phyloP scores from a whole-genome alignment of 2,797 vertebrate species.

The Peromyscus eremicus region DNA sequence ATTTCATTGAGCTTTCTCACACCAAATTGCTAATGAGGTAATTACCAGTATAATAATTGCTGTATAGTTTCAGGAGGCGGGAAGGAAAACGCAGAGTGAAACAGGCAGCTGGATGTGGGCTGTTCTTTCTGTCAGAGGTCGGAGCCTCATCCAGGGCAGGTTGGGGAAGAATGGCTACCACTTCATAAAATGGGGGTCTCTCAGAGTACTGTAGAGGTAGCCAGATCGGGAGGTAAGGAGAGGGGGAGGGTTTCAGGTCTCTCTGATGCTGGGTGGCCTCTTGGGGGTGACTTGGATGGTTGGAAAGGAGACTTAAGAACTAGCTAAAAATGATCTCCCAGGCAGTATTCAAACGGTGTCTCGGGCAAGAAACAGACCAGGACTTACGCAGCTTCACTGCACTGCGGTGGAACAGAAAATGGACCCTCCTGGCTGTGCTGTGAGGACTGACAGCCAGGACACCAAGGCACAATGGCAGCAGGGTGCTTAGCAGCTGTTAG shows the following conservation, averaged over 20 bases:
- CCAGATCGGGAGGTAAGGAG: background rate
- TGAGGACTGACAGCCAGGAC: background rate
- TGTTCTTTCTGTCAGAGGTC: slow-evolving; percentile 16
- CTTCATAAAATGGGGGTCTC: background rate
- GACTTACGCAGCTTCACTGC: background rate
- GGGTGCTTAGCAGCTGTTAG: background rate
- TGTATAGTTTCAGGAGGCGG: slow-evolving; percentile 41
- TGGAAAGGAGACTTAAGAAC: background rate
- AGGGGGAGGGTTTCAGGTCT: background rate
- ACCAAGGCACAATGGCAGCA: background rate
- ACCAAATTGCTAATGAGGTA: slow-evolving; percentile 78
- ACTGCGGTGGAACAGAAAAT: background rate
- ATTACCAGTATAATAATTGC: slow-evolving; percentile 78
- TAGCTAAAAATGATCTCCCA: background rate
- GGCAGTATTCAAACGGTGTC: background rate
- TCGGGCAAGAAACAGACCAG: background rate
- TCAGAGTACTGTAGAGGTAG: background rate
- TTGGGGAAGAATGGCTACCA: background rate
- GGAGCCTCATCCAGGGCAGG: background rate
- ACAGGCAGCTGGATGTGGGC: background rate
- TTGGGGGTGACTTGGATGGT: background rate
- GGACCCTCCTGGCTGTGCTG: background rate
- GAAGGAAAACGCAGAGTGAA: slow-evolving; percentile 53
- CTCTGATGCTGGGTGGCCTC: background rate
- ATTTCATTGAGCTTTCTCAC: slow-evolving; percentile 58